Evolutionary conservation across 2,888 invertebrate genomes (phyloP).

Genomic region (Drosophila differens): DNA sequence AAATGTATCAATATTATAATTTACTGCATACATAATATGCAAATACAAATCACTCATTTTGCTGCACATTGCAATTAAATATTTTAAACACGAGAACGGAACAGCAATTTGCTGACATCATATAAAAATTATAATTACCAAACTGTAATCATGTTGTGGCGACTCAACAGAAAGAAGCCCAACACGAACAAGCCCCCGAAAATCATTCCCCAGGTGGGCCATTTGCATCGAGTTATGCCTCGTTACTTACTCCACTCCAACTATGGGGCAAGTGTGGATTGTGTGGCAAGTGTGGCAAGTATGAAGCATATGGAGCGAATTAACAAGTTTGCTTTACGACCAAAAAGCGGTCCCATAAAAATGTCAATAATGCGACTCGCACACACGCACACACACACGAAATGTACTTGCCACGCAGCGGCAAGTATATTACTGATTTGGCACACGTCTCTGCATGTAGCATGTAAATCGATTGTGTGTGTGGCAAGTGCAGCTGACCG

Average conservation of each 20-base stretch:
- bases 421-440: slow-evolving; percentile 65
- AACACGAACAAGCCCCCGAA: slow-evolving; percentile 7
- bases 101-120: slow-evolving; percentile 21
- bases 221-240: slow-evolving; percentile 38
- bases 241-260: slow-evolving; percentile 32
- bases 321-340: slow-evolving; percentile 68
- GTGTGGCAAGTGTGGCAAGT: not conserved
- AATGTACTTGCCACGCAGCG: slow-evolving; percentile 10
- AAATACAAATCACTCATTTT: slow-evolving; percentile 8
- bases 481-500: slow-evolving; percentile 65
- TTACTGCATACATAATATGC: not conserved
- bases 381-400: slow-evolving; percentile 6
- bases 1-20: not conserved
- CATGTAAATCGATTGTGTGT: slow-evolving; percentile 34
- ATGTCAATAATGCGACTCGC: slow-evolving; percentile 64
- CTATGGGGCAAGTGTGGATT: slow-evolving; percentile 5
- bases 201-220: slow-evolving; percentile 41
- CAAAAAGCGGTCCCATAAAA: slow-evolving; percentile 67
- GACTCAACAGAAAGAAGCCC: slow-evolving; percentile 1
- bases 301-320: slow-evolving; percentile 62
- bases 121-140: slow-evolving; percentile 32
- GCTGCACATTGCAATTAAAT: slow-evolving; percentile 15
- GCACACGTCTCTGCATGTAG: slow-evolving; percentile 24
- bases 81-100: slow-evolving; percentile 15
- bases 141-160: slow-evolving; percentile 38